phyloP scores from a whole-genome alignment of 1,140 invertebrate genomes.

The Penaeus chinensis region DNA sequence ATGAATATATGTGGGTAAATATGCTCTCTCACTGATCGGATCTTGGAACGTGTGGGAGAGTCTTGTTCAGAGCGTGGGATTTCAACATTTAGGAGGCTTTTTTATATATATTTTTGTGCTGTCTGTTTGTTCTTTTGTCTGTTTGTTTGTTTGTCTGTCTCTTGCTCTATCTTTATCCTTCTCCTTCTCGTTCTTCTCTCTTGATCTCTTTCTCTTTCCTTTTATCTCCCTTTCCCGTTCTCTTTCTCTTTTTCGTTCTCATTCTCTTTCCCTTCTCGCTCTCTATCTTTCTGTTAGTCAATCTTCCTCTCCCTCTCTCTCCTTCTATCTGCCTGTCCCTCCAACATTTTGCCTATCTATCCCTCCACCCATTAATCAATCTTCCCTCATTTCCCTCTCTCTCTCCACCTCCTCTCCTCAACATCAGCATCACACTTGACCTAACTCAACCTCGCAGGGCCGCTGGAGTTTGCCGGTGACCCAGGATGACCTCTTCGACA shows the following conservation, averaged over 20 bases:
- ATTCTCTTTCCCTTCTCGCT: background rate
- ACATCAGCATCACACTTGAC: background rate
- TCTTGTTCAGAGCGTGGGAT: no score
- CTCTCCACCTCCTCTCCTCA: background rate
- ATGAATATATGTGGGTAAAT: no score
- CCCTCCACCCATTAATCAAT: background rate
- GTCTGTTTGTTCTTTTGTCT: no score
- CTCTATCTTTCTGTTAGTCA: background rate
- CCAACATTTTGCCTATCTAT: background rate
- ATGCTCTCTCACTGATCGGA: no score
- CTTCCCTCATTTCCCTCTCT: background rate
- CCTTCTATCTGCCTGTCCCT: background rate
- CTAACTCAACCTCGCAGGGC: background rate
- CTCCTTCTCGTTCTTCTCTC: no score
- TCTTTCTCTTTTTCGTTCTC: background rate
- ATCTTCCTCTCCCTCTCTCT: conserved; percentile 3
- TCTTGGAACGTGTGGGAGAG: no score
- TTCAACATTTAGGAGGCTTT: no score
- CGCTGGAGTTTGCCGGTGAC: conserved; percentile 40
- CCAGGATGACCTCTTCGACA: conserved; percentile 37
- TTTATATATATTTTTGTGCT: no score
- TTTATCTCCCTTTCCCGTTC: no score
- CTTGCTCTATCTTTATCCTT: no score
- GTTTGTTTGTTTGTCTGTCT: no score
- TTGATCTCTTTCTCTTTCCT: no score